These are phyloP conservation scores for Mactra quadrangularis DNA, from an alignment of 1,140 invertebrate genomes.

Conservation along the genomic window DNA sequence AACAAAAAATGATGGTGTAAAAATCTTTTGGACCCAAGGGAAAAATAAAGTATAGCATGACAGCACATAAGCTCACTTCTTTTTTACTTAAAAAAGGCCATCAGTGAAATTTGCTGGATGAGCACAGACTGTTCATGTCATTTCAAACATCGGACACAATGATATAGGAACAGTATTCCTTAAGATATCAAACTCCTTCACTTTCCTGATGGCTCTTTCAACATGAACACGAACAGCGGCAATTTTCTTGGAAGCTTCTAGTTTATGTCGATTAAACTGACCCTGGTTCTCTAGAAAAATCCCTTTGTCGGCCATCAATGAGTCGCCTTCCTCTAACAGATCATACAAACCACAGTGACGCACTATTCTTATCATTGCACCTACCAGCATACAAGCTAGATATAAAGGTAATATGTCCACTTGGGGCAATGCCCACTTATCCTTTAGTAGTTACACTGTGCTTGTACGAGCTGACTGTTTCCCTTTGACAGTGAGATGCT, in stretches of 20 bases:
- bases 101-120: conserved; percentile 4
- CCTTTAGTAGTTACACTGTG: conserved; percentile 54
- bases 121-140: conserved; percentile 63
- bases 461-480: conserved; percentile 56
- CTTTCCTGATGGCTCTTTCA: conserved; percentile 47
- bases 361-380: conserved; percentile 50
- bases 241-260: conserved; percentile 22
- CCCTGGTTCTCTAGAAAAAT: conserved; percentile 45
- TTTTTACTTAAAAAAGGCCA: not conserved
- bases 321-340: conserved; percentile 53
- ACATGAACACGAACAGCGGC: conserved; percentile 60
- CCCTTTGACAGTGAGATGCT: conserved; percentile 17
- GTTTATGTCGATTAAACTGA: conserved; percentile 40
- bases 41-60: no score
- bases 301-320: conserved; percentile 63
- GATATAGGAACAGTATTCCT: conserved; percentile 52
- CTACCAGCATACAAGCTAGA: conserved; percentile 28
- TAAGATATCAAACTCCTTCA: conserved; percentile 66
- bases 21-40: no score
- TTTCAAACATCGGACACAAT: conserved; percentile 32
- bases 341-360: conserved; percentile 25
- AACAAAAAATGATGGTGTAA: no score
- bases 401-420: conserved; percentile 51
- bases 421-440: conserved; percentile 25
- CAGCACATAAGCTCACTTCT: no score